Conservation (phyloP, 2,113 vertebrate species). For the Colinus virginianus region DNA sequence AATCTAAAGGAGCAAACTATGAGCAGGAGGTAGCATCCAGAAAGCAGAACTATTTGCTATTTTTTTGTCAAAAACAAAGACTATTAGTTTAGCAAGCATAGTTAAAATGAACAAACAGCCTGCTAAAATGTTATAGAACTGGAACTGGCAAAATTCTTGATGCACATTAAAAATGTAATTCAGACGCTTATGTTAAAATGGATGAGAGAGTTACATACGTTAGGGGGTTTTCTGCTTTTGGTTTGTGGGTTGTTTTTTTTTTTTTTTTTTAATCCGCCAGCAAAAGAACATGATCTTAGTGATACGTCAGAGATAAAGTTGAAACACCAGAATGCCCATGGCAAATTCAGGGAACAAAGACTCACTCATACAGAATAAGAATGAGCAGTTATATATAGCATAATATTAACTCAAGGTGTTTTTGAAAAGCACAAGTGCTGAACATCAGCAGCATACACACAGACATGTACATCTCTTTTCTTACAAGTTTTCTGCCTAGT, state of each 20-base stretch:
- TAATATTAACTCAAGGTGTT: not conserved
- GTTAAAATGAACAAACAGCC: constrained; percentile 6
- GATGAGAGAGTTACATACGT: not conserved
- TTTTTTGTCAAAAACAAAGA: not conserved
- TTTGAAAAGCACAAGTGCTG: not conserved
- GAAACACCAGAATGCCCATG: constrained; percentile 33
- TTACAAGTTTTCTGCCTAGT: not conserved
- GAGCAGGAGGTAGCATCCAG: not conserved
- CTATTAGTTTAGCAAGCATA: not conserved
- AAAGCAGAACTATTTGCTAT: not conserved
- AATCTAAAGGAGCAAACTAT: constrained; percentile 19
- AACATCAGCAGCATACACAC: not conserved
- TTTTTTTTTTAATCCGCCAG: not conserved
- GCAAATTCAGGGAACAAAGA: constrained; percentile 50
- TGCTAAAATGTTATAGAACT: not conserved
- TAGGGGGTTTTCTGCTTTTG: not conserved
- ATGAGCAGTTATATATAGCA: not conserved
- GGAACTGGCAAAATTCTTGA: not conserved
- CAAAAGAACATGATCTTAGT: not conserved
- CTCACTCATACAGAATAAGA: constrained; percentile 6
- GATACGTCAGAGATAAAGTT: constrained; percentile 52
- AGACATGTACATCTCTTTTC: not conserved
- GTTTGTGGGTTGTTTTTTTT: not conserved
- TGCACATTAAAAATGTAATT: not conserved
- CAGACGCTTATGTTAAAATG: not conserved